Percentiles rank a stretch among this genome's conserved stretches.
These are phyloP conservation scores for Ceyx margarethae DNA, from an alignment of 2,113 vertebrate species.

Conservation along the genomic window DNA sequence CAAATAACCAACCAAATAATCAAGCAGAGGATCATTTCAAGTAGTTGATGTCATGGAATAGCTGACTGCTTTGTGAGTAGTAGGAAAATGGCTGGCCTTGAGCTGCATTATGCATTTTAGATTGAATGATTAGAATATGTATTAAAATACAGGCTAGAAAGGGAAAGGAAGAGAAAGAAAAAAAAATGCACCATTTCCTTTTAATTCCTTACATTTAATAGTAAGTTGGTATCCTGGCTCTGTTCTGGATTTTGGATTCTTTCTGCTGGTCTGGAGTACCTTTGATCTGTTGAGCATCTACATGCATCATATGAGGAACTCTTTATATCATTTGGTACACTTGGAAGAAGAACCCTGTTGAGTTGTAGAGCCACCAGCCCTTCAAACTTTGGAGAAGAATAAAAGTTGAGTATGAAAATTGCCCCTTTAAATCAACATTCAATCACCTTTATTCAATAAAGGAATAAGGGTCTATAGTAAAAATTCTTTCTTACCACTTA, in stretches of 20 bases:
- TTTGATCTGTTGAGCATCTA: neutral
- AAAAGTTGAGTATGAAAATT: neutral
- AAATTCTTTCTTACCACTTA: neutral
- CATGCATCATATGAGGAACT: accelerated
- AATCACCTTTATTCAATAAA: neutral
- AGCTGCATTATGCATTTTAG: slow-evolving; percentile 22
- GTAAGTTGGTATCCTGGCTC: too few relatives aligned
- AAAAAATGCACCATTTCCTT: neutral
- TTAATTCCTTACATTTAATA: neutral
- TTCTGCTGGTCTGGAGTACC: neutral
- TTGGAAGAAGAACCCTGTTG: neutral
- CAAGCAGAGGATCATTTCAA: slow-evolving; percentile 69
- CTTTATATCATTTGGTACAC: neutral
- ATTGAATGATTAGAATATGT: neutral
- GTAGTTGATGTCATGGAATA: slow-evolving; percentile 66
- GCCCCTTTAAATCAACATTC: neutral
- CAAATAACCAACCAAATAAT: slow-evolving; percentile 66
- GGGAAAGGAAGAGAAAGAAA: neutral
- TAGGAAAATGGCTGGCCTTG: neutral
- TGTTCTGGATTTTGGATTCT: neutral
- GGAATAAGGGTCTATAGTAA: neutral
- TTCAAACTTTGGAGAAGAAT: neutral
- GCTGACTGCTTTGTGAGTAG: slow-evolving; percentile 25
- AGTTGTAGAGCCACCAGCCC: neutral
- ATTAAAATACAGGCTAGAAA: neutral